Percentiles rank a stretch among this genome's conserved stretches.
These are phyloP conservation scores for Julus scandinavius DNA, from an alignment of 2,888 invertebrate genomes.

Conservation along the genomic window DNA sequence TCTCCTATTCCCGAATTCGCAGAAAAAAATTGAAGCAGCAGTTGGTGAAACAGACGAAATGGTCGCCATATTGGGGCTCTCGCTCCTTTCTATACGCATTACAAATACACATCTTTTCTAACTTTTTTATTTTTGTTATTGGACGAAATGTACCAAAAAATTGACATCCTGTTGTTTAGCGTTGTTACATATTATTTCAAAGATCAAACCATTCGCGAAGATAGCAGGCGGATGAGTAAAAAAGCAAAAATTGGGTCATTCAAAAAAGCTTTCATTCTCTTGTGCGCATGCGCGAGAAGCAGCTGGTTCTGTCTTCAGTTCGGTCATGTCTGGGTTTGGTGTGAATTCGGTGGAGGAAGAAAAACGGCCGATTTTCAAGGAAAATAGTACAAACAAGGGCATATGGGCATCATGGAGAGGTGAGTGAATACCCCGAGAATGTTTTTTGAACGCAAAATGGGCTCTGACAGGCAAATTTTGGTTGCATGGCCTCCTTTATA, in stretches of 20 bases:
- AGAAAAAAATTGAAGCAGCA: too few species aligned
- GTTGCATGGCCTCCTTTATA: not conserved
- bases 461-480: not conserved
- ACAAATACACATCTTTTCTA: too few species aligned
- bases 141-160: too few species aligned
- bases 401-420: not conserved
- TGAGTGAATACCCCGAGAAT: not conserved
- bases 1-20: too few species aligned
- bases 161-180: too few species aligned
- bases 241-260: not conserved
- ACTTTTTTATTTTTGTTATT: too few species aligned
- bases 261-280: not conserved
- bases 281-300: not conserved
- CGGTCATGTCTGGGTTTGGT: not conserved
- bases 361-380: conserved; percentile 12
- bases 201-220: too few species aligned
- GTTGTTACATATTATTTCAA: too few species aligned
- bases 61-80: not conserved
- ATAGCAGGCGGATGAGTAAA: not conserved
- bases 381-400: not conserved
- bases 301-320: not conserved
- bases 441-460: not conserved
- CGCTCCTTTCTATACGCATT: not conserved
- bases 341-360: conserved; percentile 1
- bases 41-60: too few species aligned